These are phyloP conservation scores for Turdus rufiventris DNA, from an alignment of 2,113 vertebrate species.

Conservation along the genomic window DNA sequence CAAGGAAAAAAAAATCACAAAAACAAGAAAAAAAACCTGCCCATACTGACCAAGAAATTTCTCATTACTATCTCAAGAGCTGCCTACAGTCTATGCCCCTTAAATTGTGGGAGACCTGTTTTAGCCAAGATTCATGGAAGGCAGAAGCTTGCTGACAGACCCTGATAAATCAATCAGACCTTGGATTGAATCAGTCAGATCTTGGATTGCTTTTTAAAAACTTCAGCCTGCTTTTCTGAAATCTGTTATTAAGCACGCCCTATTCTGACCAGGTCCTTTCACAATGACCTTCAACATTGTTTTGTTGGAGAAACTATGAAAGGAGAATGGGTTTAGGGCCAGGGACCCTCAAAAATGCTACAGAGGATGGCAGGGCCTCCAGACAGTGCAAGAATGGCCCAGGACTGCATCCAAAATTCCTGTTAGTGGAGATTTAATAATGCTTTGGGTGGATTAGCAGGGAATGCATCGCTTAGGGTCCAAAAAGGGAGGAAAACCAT, in stretches of 20 bases:
- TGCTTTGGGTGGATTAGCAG: neutral
- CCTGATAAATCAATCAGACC: slow-evolving; percentile 22
- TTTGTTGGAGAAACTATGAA: neutral
- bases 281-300: neutral
- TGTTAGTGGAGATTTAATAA: neutral
- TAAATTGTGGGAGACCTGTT: neutral
- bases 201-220: slow-evolving; percentile 11
- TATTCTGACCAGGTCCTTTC: neutral
- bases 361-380: neutral
- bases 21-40: neutral
- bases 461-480: neutral
- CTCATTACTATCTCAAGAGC: neutral
- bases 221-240: neutral
- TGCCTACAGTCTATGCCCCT: neutral
- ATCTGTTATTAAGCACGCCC: neutral
- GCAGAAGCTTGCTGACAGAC: neutral
- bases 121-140: neutral
- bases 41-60: neutral
- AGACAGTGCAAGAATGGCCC: neutral
- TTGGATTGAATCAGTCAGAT: slow-evolving; percentile 32
- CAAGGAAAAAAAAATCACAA: neutral
- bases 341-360: neutral
- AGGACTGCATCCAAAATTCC: neutral
- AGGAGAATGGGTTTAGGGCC: neutral
- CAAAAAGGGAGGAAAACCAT: neutral